Conservation (phyloP, 2,888 invertebrate species). For the Euzophera pinguis region DNA sequence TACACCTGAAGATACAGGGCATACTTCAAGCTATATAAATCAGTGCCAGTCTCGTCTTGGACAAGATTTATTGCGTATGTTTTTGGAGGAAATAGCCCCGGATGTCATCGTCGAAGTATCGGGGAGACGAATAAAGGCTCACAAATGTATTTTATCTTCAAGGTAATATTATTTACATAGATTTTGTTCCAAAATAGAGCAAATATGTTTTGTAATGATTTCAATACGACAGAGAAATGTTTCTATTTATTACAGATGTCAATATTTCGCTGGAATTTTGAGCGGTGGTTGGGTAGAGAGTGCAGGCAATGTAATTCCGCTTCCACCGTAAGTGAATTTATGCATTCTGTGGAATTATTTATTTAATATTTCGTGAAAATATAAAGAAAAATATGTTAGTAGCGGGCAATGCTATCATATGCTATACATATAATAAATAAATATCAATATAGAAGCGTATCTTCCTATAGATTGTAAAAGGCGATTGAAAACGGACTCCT, state of each 20-base stretch:
- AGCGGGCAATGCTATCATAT: no score
- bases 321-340: constrained; percentile 87
- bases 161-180: constrained; percentile 43
- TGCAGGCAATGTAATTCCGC: constrained; percentile 89
- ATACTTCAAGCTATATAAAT: constrained; percentile 59
- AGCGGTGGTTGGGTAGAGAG: constrained; percentile 91
- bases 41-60: constrained; percentile 83
- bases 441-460: no score
- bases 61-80: constrained; percentile 93
- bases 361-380: no score
- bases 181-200: no score
- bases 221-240: no score
- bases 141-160: constrained; percentile 94
- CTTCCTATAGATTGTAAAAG: no score
- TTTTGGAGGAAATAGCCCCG: constrained; percentile 92
- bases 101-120: constrained; percentile 93
- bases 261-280: constrained; percentile 94
- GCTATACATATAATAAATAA: no score
- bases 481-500: no score
- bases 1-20: constrained; percentile 58
- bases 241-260: constrained; percentile 81
- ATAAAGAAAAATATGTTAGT: no score
- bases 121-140: constrained; percentile 90
- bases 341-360: no score
- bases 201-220: no score